Evolutionary conservation across 2,888 invertebrate species (phyloP), one percentile per base, ranked within the genome.

Genomic region (Rambutsinella grinnellia): DNA sequence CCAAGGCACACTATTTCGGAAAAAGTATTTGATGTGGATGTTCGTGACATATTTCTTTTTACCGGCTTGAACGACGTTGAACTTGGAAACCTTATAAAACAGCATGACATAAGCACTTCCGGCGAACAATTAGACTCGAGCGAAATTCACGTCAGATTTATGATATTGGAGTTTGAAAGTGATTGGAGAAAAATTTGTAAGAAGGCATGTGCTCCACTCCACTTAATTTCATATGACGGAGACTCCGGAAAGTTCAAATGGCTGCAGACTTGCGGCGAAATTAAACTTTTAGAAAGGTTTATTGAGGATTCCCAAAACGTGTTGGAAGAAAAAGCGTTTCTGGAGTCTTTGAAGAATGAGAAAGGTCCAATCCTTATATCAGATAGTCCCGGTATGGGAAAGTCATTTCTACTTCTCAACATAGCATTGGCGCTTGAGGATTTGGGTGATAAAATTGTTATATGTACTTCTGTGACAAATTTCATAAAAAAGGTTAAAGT

Each of bases 321-420:
- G 2, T 26, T 24, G 1, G 17, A 10, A 2, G 62, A 49, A 24
- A 17, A 49, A 10, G 3, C 17, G 2, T 47, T 61, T 10, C n/a
- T 49, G 17, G 24, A 23, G 26, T 8, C 10, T 13, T 2, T 5
- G 2, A 13, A 19, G 19, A 6, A 8, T 3, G 27, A n/a, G 3
- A 3, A 3, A 8, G 23, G n/a, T n/a, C 26, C 15, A 19, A 21
- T 47, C 5, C 17, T 28, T 5, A 63, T 63, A 2, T 26, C 63
- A 10, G 63, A 63, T 23, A 19, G 15, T 2, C 53, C 63, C 1
- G 63, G 63, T 3, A 63, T 53, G 63, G 63, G 63, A n/a, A 63
- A 63, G n/a, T 21, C 63, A 21, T 13, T 28, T 2, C 27, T 62
- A 21, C n/a, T 53, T 63, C 6, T 13, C 3, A 49, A 24, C 13